Conservation (phyloP, 2,888 invertebrate genomes). For the Acleris emargana region DNA sequence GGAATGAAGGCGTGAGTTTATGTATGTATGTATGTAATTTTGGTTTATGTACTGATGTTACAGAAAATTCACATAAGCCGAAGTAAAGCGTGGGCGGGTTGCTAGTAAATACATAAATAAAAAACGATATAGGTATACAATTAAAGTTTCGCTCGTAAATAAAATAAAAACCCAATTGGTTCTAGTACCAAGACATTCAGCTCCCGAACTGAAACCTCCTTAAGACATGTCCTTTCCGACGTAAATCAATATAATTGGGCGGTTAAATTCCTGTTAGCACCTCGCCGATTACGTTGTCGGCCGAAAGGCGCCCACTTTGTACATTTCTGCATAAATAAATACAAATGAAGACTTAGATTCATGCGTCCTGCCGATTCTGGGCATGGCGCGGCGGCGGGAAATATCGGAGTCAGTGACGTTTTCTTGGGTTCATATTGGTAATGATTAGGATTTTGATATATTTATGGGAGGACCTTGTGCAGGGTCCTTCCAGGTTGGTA, state of each 20-base stretch:
- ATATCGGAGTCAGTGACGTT: not conserved
- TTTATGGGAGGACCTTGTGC: too few species aligned
- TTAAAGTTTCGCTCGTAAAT: too few species aligned
- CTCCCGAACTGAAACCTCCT: not conserved
- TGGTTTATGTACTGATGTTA: too few species aligned
- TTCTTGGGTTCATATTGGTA: not conserved
- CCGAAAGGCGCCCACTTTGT: conserved; percentile 45
- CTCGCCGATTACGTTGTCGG: conserved; percentile 54
- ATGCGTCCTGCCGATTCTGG: conserved; percentile 12
- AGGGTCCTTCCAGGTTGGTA: too few species aligned
- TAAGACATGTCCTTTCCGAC: conserved; percentile 38
- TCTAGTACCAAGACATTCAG: too few species aligned
- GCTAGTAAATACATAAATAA: too few species aligned
- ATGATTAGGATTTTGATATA: not conserved
- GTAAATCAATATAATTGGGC: conserved; percentile 64
- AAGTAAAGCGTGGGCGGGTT: too few species aligned
- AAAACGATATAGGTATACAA: too few species aligned
- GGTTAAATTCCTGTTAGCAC: conserved; percentile 59
- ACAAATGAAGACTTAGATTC: conserved; percentile 48
- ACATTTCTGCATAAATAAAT: conserved; percentile 40
- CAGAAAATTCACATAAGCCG: too few species aligned
- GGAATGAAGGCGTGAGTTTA: too few species aligned
- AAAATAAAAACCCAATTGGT: too few species aligned
- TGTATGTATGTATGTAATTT: too few species aligned
- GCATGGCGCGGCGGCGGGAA: not conserved